Conservation (phyloP, 1,140 invertebrate genomes). For the Zelostemma sp. region DNA sequence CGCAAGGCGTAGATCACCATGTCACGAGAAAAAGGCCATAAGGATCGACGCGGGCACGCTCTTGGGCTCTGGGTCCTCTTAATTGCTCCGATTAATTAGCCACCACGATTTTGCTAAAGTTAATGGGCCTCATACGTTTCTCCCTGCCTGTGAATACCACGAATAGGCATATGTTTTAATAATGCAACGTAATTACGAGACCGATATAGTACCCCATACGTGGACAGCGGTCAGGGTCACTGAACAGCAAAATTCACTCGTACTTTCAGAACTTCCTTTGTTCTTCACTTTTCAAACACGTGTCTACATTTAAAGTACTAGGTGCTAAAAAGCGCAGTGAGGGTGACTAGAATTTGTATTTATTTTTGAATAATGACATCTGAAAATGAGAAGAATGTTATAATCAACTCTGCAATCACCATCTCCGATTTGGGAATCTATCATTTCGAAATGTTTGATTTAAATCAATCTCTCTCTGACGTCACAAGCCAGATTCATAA, state of each 20-base stretch:
- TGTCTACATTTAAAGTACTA: too few species aligned
- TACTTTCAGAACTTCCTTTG: too few species aligned
- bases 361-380: too few species aligned
- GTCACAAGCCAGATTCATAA: too few species aligned
- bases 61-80: conserved; percentile 36
- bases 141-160: conserved; percentile 44
- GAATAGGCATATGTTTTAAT: conserved; percentile 53
- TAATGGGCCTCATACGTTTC: conserved; percentile 59
- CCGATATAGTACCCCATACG: conserved; percentile 8
- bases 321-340: too few species aligned
- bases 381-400: too few species aligned
- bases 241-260: not conserved
- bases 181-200: conserved; percentile 49
- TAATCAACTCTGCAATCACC: too few species aligned
- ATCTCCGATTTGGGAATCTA: too few species aligned
- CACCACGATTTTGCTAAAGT: conserved; percentile 54
- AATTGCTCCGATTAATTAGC: conserved; percentile 66
- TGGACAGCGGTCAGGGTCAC: conserved; percentile 7
- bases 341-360: too few species aligned
- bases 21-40: conserved; percentile 48
- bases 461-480: too few species aligned
- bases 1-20: conserved; percentile 57
- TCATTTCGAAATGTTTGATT: too few species aligned
- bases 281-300: too few species aligned
- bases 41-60: conserved; percentile 25